Evolutionary conservation across 2,888 invertebrate genomes (phyloP), one percentile per base, ranked within the genome.

Genomic region (Euclidia mi): DNA sequence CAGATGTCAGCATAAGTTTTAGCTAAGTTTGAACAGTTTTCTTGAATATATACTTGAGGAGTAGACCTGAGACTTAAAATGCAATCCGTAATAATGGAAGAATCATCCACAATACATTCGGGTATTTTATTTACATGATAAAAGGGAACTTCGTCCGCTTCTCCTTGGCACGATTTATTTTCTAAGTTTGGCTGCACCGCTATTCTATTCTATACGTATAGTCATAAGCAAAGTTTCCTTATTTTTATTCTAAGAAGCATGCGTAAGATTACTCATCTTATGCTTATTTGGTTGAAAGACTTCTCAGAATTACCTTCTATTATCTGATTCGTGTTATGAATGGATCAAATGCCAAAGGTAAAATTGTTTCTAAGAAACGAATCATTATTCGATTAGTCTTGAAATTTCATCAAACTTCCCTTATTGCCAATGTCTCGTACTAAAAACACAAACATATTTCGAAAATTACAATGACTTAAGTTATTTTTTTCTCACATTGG

Each of bases 401-500:
- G 20, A 25, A 25, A 25, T 25, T 25, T 25, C 20, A 3, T 25
- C 32, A 12, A 34, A 2, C 10, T 4, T 2, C 6, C 7, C 10
- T 34, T 34, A 4, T 9, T 17, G 18, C 10, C 18, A 37, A 17
- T 9, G 10, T 18, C n/a, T 34, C 18, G 7, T 35, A 18, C 34
- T 18, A 20, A 14, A 35, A n/a, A n/a, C 7, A 32, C 45, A 50
- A 29, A 50, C 41, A 42, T 52, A 61, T 65, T 71, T 62, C 48
- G 50, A 71, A 75, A 62, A 62, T 59, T 42, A n/a, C 15, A 9
- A 63, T 63, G 56, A 63, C 59, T 50, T 57, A 47, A 66, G 70
- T 52, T 71, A 46, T 61, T 66, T n/a, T n/a, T 77, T 76, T 75
- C 71, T 75, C 63, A 65, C 59, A 74, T 56, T 62, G 65, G 69